Base-by-base conservation (phyloP, 2,113 vertebrate genomes). In the Mustelus asterias region DNA sequence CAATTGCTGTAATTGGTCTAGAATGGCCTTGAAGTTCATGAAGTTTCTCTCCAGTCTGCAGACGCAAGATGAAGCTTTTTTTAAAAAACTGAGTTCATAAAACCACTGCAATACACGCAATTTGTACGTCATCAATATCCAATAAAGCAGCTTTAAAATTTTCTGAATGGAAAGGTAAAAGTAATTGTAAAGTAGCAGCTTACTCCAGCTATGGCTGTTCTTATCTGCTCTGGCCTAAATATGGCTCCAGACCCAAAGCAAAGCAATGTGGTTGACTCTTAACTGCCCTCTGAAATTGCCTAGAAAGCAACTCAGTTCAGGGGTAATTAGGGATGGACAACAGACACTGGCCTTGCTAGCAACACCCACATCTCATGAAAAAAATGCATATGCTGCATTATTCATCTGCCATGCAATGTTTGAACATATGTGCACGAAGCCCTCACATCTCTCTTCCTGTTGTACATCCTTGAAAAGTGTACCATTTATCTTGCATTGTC, bases 1-100 rank as follows among this genome's bases (percentile, higher is more conserved):
- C 97, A 94, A 99, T 97, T 96, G 99, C 98, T 44, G 99, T 99
- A 96, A 99, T 99, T 97, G 99, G 99, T 96, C 99, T 99, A 16
- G 98, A 98, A 96, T 99, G 99, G 69, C 98, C 99, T 95, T 97
- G 97, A 96, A 99, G 97, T 96, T 99, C 99, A 97, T 97, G 92
- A 96, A 99, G 97, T 96, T 98, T 98, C 97, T 99, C 98, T 86
- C 99, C 99, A 0, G 98, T 99, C 99, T 99, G 97, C 97, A 97
- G 97, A 96, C 97, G 0, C 96, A 97, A 96, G 96, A 97, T 10
- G 37, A 0, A 65, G 95, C 3, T 20, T 95, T 95, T 95, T 95
- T 95, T 3, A 69, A 94, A n/a, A 96, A 63, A 86, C 9, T 26
- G 96, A 96, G 9, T 83, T 96, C 96, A 96, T 94, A 26, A 85